phyloP scores from a whole-genome alignment of 35 echinoderm and acorn worm species.

The Apostichopus parvimensis region DNA sequence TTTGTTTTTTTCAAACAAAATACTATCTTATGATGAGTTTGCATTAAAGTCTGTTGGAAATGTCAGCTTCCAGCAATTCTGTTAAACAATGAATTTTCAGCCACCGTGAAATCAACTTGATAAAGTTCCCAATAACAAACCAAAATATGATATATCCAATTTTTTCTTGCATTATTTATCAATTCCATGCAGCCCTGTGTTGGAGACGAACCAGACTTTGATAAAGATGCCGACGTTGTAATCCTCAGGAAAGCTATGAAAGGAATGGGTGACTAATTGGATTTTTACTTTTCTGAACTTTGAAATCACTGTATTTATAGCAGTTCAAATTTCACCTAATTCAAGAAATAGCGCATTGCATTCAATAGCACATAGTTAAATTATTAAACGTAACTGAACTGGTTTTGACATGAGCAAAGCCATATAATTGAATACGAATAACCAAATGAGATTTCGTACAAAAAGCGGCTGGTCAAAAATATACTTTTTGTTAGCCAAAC shows the following conservation, averaged over 20 bases:
- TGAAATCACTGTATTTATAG: neutral
- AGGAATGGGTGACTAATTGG: neutral
- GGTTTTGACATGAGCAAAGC: too few relatives aligned
- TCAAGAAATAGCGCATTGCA: neutral
- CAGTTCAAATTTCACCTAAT: neutral
- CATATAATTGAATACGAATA: too few relatives aligned
- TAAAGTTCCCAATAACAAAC: neutral
- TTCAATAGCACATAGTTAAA: too few relatives aligned
- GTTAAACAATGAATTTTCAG: too few relatives aligned
- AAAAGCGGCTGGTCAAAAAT: too few relatives aligned
- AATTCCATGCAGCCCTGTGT: neutral
- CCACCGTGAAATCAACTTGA: neutral
- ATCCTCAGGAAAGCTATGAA: slow-evolving; percentile 26
- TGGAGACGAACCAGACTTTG: neutral
- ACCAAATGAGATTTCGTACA: too few relatives aligned
- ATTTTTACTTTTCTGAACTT: neutral
- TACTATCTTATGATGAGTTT: too few relatives aligned
- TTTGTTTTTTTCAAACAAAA: too few relatives aligned
- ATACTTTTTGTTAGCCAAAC: too few relatives aligned
- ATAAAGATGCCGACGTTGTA: slow-evolving; percentile 10
- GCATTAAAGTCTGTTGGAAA: too few relatives aligned
- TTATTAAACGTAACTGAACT: too few relatives aligned
- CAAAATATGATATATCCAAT: neutral
- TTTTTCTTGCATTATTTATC: neutral
- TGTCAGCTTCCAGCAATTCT: too few relatives aligned